Conservation (phyloP, 2,888 invertebrate genomes). For the Horisme vitalbata region DNA sequence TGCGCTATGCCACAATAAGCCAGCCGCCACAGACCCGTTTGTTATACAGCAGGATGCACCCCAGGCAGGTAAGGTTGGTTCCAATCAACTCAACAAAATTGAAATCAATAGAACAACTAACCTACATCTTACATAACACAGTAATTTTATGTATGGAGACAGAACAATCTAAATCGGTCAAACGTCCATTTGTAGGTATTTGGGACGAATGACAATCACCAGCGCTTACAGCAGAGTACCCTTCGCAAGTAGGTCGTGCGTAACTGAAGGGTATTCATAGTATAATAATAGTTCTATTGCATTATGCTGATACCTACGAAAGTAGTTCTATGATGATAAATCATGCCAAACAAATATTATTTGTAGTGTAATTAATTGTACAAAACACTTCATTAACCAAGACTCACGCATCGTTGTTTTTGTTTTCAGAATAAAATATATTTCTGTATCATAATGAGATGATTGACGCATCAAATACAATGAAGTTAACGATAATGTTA, state of each 20-base stretch:
- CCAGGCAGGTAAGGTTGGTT: no score
- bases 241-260: conserved; percentile 64
- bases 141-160: no score
- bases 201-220: conserved; percentile 41
- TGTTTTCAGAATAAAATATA: conserved; percentile 1
- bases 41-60: no score
- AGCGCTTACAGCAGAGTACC: conserved; percentile 33
- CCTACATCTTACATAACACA: no score
- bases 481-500: no score
- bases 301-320: conserved; percentile 1
- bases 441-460: neutral
- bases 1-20: no score
- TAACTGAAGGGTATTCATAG: conserved; percentile 62
- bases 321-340: conserved; percentile 3
- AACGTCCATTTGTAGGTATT: conserved; percentile 41
- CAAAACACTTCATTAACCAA: neutral
- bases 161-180: conserved; percentile 50
- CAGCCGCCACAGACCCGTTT: no score
- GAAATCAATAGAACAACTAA: no score
- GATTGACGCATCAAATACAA: conserved; percentile 1
- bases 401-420: conserved; percentile 6
- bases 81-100: no score
- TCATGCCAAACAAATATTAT: neutral
- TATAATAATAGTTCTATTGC: neutral
- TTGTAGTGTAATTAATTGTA: no score